These are phyloP conservation scores for Tanytarsus gracilentus DNA, from an alignment of 2,888 invertebrate genomes.

Conservation along the genomic window DNA sequence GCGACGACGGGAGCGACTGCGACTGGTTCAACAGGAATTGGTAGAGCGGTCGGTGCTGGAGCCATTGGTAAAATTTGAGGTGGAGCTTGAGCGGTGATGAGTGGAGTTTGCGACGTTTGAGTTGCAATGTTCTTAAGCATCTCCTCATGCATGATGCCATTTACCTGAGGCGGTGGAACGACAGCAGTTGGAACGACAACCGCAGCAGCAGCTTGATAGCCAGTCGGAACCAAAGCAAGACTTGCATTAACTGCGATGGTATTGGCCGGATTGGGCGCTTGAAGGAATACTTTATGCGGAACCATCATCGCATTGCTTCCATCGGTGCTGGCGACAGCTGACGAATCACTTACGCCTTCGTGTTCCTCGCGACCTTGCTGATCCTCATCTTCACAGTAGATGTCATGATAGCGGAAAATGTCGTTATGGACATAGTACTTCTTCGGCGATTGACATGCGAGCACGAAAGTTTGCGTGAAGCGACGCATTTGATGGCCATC, in stretches of 20 bases:
- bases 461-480: constrained; percentile 95
- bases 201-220: too few species aligned
- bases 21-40: constrained; percentile 32
- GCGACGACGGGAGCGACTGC: constrained; percentile 1
- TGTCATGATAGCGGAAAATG: constrained; percentile 94
- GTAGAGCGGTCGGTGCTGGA: constrained; percentile 41
- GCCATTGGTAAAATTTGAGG: constrained; percentile 35
- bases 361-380: constrained; percentile 43
- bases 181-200: constrained; percentile 27
- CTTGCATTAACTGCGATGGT: constrained; percentile 33
- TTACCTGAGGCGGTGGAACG: constrained; percentile 34
- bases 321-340: constrained; percentile 32
- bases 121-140: constrained; percentile 36
- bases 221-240: constrained; percentile 35
- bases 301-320: constrained; percentile 28
- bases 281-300: constrained; percentile 37
- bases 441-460: constrained; percentile 91
- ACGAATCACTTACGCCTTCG: constrained; percentile 37
- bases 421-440: constrained; percentile 99
- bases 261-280: constrained; percentile 33
- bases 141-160: constrained; percentile 41
- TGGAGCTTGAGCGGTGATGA: constrained; percentile 32
- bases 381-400: constrained; percentile 53
- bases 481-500: constrained; percentile 94
- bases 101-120: constrained; percentile 32